Evolutionary conservation across 2,113 vertebrate species (phyloP).

Genomic region (Plotosus lineatus): DNA sequence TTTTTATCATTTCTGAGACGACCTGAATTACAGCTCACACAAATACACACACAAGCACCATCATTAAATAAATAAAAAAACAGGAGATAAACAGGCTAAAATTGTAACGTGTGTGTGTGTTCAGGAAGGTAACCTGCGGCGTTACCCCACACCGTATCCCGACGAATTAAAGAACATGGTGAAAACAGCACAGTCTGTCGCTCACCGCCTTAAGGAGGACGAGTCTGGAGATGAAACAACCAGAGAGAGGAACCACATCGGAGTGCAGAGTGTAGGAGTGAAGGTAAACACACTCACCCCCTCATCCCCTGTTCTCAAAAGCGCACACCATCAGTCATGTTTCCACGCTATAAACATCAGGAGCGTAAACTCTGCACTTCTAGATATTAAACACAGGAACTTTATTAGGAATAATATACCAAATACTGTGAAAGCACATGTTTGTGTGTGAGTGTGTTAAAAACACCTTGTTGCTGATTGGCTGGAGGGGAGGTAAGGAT

Average conservation of each 20-base stretch:
- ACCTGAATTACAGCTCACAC: neutral
- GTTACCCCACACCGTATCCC: slow-evolving; percentile 96
- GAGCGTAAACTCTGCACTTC: neutral
- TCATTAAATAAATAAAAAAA: neutral
- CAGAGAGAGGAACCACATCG: slow-evolving; percentile 77
- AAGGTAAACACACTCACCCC: slow-evolving; percentile 74
- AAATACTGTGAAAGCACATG: too few species aligned
- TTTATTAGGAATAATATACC: neutral
- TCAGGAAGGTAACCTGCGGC: slow-evolving; percentile 96
- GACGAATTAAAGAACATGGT: slow-evolving; percentile 99
- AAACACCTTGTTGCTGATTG: too few species aligned
- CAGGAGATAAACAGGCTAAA: neutral
- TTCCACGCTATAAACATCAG: neutral
- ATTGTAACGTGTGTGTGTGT: slow-evolving; percentile 12
- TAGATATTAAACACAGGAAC: neutral
- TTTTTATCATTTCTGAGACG: neutral
- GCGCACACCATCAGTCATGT: neutral
- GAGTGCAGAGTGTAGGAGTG: slow-evolving; percentile 84
- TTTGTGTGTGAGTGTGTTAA: neutral
- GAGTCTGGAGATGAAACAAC: slow-evolving; percentile 80
- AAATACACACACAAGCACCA: neutral
- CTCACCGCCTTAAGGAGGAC: slow-evolving; percentile 93
- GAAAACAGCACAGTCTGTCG: slow-evolving; percentile 96
- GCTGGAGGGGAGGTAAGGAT: too few species aligned
- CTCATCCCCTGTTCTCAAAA: neutral